Base-by-base conservation (phyloP, 2,888 invertebrate species). In the Dioctria linearis region DNA sequence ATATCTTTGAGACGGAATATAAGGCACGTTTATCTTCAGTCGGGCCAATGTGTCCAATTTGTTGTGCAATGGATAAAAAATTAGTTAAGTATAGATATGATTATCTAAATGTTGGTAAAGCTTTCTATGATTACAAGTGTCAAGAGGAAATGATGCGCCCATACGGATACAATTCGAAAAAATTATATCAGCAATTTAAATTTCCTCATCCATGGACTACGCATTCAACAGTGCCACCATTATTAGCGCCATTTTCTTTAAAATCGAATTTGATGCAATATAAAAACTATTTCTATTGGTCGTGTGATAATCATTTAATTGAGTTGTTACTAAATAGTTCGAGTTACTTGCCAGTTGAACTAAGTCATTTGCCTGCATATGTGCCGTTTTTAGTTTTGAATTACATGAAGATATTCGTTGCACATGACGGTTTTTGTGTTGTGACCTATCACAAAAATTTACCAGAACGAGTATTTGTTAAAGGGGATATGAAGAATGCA, bases 31-130 rank as follows among this genome's bases (percentile, higher is more conserved):
- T 91, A 86, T 90, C 92, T 49, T 78, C 82, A 3, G 92, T 89
- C 82, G 90, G 90, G 85, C 89, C 90, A 80, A 90, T 91, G 84
- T 94, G 93, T 84, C 93, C 93, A 0, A 85, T 90, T 54, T 94
- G 94, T 85, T 94, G 94, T 85, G 86, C 92, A n/a, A 86, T 87
- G 43, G 85, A 85, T 83, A 83, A 78, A 3, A 83, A 79, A 78
- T 66, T 83, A 37, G 80, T 79, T 42, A 81, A 80, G n/a, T 82
- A 82, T 13, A 66, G 82, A 40, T 83, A 84, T 69, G 82, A 81
- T 79, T 83, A 78, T 51, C 39, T 76, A 25, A 66, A 80, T 65
- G 82, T 84, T 5, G 69, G 69, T 13, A 9, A 51, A 13, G 61
- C 82, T 40, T 84, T 84, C 65, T 84, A 82, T 69, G 61, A 63